Base-by-base conservation (phyloP, 2,888 invertebrate species). In the Lypha dubia region DNA sequence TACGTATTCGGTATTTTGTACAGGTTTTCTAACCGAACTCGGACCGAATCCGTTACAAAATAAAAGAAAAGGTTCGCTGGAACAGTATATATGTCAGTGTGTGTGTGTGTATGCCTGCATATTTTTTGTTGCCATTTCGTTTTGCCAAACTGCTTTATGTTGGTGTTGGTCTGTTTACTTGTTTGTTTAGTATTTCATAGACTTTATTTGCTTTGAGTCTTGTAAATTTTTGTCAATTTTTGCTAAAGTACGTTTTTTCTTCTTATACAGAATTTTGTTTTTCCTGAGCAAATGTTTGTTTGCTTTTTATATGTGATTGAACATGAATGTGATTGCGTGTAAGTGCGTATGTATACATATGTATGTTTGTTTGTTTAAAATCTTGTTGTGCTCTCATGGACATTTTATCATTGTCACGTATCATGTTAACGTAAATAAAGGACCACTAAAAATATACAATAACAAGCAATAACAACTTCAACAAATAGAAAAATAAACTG, bases 161-260 rank as follows among this genome's bases (percentile, higher is more conserved):
- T 13, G 65, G 51, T 76, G 46, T 46, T 41, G 65, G 53, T 46
- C 44, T 79, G 32, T 56, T 56, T 49, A 24, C 51, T 41, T 71
- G 53, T 46, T 51, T 79, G 32, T 56, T 56, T 49, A 24, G 60
- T 53, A 6, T 68, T 67, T 60, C 67, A 74, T 73, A 67, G 74
- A 80, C n/a, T 80, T 80, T 80, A 74, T 80, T 80, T 80, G 44
- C 70, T 75, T 84, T 79, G 60, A n/a, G 63, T 67, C 68, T 80
- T 77, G 67, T 73, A 84, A 84, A 77, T 84, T 84, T 84, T 84
- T 84, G 84, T 80, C 56, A 80, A 84, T 77, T 80, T 77, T 77
- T 68, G 53, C 44, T 58, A 67, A 68, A 65, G 17, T 28, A 51
- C 9, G 11, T 65, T 60, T 49, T 44, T 15, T 53, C 32, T 41